Base-by-base conservation (phyloP, 2,113 vertebrate species). In the Leucosticte australis region DNA sequence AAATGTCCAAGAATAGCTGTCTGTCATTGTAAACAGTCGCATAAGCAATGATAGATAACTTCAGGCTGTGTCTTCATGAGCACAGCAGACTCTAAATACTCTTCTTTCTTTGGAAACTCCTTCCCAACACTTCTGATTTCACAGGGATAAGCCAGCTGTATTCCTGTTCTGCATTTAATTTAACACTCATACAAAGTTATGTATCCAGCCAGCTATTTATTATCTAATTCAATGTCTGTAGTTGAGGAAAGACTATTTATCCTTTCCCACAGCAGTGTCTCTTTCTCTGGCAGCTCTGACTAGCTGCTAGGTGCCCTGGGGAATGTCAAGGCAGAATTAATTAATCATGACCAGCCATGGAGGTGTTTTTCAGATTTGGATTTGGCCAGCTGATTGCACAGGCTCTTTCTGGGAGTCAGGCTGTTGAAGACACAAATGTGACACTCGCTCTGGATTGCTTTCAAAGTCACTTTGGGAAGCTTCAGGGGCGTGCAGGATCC, bases 251-350 rank as follows among this genome's bases (percentile, higher is more conserved):
- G 65, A 50, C 86, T 76, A 39, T 89, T 94, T 93, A 90, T 90
- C 79, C 83, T 89, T 90, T 86, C 76, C 76, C 86, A 63, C 83
- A 78, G 90, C 92, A 94, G 76, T 60, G 56, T 83, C 90, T 95
- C 68, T 85, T 83, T 78, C 59, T 83, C 85, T n/a, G 11, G 60
- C 85, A 86, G 64, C 47, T 90, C 79, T 86, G 73, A 88, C 64
- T 93, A 92, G 92, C 95, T 96, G 85, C 27, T 86, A 49, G 85
- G 44, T 94, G 88, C 92, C 88, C 83, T 86, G 79, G 90, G 94
- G 90, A 95, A 96, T 53, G 53, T 88, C 12, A 10, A 86, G 87
- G 77, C 76, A 96, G 87, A 95, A 97, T 97, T 97, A 95, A 96
- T 97, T 94, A 96, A 86, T 95, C 88, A 81, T 86, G 90, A 83